Evolutionary conservation across 2,888 invertebrate genomes (phyloP).

Genomic region (Drosophila buzzatii): DNA sequence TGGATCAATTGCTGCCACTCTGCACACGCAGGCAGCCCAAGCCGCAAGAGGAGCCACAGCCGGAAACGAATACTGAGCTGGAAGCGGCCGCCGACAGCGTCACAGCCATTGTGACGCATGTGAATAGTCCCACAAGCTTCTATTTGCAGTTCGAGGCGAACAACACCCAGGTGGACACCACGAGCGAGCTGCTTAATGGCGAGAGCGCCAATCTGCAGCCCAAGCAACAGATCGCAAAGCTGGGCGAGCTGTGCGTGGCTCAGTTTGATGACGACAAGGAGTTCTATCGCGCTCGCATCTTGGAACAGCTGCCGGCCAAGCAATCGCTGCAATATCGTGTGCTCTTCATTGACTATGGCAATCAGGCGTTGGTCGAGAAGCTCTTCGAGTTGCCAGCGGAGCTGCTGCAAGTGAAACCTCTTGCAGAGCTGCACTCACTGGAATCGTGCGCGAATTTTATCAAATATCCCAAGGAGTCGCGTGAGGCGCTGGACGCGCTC

Average conservation of each 20-base stretch:
- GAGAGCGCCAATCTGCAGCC: slow-evolving; percentile 74
- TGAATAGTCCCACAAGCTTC: slow-evolving; percentile 90
- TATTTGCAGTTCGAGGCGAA: slow-evolving; percentile 90
- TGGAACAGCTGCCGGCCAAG: slow-evolving; percentile 87
- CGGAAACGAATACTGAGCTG: slow-evolving; percentile 49
- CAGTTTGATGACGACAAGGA: slow-evolving; percentile 92
- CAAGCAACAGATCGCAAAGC: slow-evolving; percentile 35
- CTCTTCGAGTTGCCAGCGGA: slow-evolving; percentile 88
- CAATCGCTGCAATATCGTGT: slow-evolving; percentile 87
- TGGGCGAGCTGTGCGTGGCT: slow-evolving; percentile 89
- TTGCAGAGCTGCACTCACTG: slow-evolving; percentile 88
- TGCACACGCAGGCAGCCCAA: slow-evolving; percentile 84
- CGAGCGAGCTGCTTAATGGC: slow-evolving; percentile 58
- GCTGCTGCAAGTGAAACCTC: slow-evolving; percentile 86
- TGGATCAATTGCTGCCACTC: slow-evolving; percentile 87
- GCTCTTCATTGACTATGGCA: slow-evolving; percentile 90
- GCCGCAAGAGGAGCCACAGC: slow-evolving; percentile 3
- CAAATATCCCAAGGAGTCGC: slow-evolving; percentile 64
- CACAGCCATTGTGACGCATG: slow-evolving; percentile 89
- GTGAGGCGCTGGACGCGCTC: slow-evolving; percentile 74
- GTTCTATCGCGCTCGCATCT: slow-evolving; percentile 95
- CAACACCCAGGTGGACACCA: slow-evolving; percentile 40
- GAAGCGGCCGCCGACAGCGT: slow-evolving; percentile 40
- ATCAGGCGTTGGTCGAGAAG: slow-evolving; percentile 87
- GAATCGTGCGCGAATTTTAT: slow-evolving; percentile 86